Conservation (phyloP, 2,797 vertebrate species). For the Eulemur mongoz region DNA sequence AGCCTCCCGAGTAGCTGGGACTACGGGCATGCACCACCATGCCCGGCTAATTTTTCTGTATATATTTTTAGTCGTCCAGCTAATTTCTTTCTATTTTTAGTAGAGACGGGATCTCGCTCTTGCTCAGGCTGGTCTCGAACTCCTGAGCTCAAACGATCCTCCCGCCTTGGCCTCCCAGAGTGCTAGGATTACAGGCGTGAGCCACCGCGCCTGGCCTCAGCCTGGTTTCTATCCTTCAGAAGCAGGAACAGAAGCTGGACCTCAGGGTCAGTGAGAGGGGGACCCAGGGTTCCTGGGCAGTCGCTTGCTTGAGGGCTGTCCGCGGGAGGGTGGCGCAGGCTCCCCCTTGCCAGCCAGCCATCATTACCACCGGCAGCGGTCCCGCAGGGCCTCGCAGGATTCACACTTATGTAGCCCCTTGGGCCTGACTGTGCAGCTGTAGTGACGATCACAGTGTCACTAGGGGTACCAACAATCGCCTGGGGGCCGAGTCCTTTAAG, state of each 20-base stretch:
- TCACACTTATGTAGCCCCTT: neutral
- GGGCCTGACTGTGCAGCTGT: neutral
- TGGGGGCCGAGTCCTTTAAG: neutral
- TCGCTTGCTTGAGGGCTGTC: neutral
- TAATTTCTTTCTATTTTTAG: too few relatives aligned
- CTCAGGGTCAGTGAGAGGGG: neutral
- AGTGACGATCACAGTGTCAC: neutral
- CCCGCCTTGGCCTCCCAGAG: too few relatives aligned
- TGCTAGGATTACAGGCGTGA: too few relatives aligned
- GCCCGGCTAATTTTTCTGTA: too few relatives aligned
- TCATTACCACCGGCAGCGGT: neutral
- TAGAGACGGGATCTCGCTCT: too few relatives aligned
- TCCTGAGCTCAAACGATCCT: too few relatives aligned
- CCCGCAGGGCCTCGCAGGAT: neutral
- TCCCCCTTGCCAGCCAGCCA: neutral
- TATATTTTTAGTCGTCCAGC: too few relatives aligned
- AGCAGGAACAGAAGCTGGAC: neutral
- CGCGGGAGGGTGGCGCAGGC: neutral
- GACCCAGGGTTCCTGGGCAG: neutral
- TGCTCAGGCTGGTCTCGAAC: too few relatives aligned
- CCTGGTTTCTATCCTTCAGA: neutral
- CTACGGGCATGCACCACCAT: too few relatives aligned
- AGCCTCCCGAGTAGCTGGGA: too few relatives aligned
- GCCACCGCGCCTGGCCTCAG: too few relatives aligned
- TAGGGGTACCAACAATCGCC: neutral